Base-by-base conservation (phyloP, 2,797 vertebrate genomes). In the Sorex maritimensis region DNA sequence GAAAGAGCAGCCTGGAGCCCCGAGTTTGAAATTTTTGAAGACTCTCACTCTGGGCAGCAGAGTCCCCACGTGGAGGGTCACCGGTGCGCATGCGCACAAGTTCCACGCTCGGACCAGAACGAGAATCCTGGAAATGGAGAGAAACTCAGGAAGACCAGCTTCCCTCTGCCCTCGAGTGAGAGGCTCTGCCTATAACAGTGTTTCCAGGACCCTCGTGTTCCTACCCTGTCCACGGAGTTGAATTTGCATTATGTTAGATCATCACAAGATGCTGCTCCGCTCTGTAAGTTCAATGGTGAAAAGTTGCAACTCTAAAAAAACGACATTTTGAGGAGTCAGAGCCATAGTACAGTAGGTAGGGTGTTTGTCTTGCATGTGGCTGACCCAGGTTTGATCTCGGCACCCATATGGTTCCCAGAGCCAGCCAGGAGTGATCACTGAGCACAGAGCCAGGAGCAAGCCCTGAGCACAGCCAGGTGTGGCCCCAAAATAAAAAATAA, bases 21-120 rank as follows among this genome's bases (percentile, higher is more conserved):
- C 10, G 77, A 63, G 24, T 82, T 88, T 17, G 80, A 91, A 79
- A 95, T 34, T 26, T 44, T 38, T 34, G 55, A 74, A 61, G 41
- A 69, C 91, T 87, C 80, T 68, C 77, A 91, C 84, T 24, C 65
- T 24, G 4, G 61, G 61, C 15, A 17, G 52, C 52, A 55, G 61
- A 63, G 61, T 6, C 21, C 61, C 61, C 15, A 24, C 2, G 61
- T 17, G 19, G 21, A 21, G 61, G 21, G 61, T 63, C 23, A 63
- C n/a, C n/a, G 19, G 55, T 58, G 23, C 21, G 23, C 61, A 63
- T 21, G 21, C 58, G 19, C 15, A 9, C 7, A 30, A 41, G 10
- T 41, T 72, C 55, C 23, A 38, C 4, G 19, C 30, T 6, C 23
- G 17, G 41, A 86, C 28, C 19, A 9, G 30, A 83, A 38, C 1